Evolutionary conservation across 2,113 vertebrate species (phyloP).

Genomic region (Strix aluco): DNA sequence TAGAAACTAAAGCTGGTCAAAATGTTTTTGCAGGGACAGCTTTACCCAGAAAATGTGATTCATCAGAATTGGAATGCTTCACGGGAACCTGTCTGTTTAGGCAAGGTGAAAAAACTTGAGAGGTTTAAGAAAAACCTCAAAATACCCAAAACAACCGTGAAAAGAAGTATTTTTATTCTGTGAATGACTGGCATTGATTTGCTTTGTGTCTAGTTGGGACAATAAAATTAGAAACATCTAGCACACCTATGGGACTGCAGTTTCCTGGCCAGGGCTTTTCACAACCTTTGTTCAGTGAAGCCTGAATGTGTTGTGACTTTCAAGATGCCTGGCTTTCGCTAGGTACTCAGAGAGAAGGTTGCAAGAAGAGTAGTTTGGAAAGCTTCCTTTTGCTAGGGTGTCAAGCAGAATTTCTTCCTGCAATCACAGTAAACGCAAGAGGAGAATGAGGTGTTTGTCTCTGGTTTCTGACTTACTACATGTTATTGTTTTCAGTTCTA

Average conservation of each 20-base stretch:
- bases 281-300: not conserved
- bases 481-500: not conserved
- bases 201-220: not conserved
- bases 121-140: not conserved
- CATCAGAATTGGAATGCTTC: not conserved
- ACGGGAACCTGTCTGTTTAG: not conserved
- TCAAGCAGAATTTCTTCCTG: not conserved
- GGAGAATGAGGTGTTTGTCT: not conserved
- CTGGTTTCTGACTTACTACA: not conserved
- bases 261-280: conserved; percentile 1
- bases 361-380: not conserved
- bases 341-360: not conserved
- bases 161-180: not conserved
- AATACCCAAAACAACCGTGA: not conserved
- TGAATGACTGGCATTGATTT: not conserved
- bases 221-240: conserved; percentile 12
- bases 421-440: not conserved
- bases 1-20: not conserved
- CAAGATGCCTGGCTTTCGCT: not conserved
- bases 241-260: not conserved
- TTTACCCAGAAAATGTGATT: not conserved
- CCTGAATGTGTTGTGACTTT: not conserved
- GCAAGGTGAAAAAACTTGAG: not conserved
- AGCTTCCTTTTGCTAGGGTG: not conserved
- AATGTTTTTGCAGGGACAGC: not conserved